A percentile compares a stretch with the other conserved stretches of the same genome.
phyloP scores from a whole-genome alignment of 2,888 invertebrate genomes.

The Sphinx pinastri region DNA sequence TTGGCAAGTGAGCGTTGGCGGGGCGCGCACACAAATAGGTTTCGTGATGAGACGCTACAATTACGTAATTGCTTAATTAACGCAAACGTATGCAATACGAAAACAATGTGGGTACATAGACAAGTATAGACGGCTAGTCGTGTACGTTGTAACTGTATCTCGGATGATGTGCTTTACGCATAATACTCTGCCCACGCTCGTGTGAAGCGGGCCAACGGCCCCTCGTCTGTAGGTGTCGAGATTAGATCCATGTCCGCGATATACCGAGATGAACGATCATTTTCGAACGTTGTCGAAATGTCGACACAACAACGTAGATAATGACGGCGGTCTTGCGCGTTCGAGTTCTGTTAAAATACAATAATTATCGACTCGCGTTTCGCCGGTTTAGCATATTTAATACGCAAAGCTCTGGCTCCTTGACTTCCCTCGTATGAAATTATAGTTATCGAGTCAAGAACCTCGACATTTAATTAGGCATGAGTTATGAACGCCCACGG shows the following conservation, averaged over 20 bases:
- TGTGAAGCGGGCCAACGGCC: conserved; percentile 72
- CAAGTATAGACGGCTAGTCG: conserved; percentile 53
- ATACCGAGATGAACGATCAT: conserved; percentile 51
- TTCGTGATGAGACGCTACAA: conserved; percentile 67
- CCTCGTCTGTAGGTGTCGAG: conserved; percentile 59
- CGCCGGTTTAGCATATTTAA: conserved; percentile 48
- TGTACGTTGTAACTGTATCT: conserved; percentile 56
- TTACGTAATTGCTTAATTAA: conserved; percentile 74
- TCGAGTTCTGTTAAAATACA: conserved; percentile 46
- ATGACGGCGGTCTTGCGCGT: conserved; percentile 43
- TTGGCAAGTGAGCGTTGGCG: conserved; percentile 77
- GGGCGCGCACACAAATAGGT: conserved; percentile 67
- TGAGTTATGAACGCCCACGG: conserved; percentile 75
- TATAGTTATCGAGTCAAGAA: conserved; percentile 65
- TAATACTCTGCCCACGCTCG: conserved; percentile 69
- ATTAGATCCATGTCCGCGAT: conserved; percentile 53
- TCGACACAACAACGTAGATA: conserved; percentile 57
- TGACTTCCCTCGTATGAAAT: conserved; percentile 45
- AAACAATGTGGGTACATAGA: conserved; percentile 66
- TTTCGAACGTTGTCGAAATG: conserved; percentile 41
- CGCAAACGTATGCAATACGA: conserved; percentile 49
- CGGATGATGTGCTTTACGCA: conserved; percentile 59
- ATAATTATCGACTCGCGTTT: conserved; percentile 38
- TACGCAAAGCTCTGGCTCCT: conserved; percentile 41
- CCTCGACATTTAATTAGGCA: conserved; percentile 76